phyloP scores from a whole-genome alignment of 2,797 vertebrate genomes.

The Remorina albescens region DNA sequence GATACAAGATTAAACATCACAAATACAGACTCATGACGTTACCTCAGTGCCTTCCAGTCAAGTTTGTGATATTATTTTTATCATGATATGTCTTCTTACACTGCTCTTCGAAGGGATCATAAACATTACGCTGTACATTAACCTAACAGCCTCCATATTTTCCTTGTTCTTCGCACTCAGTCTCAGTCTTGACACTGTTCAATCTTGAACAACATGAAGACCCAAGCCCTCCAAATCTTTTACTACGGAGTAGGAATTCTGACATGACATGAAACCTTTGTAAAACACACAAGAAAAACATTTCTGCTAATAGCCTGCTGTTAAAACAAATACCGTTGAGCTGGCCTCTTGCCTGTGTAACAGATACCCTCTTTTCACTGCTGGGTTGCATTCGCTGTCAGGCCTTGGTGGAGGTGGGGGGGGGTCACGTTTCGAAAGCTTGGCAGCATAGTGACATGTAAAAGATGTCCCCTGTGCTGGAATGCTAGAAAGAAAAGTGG shows the following conservation, averaged over 20 bases:
- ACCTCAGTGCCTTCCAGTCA: too few relatives aligned
- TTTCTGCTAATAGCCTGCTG: conserved; percentile 47
- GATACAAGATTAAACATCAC: too few relatives aligned
- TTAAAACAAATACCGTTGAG: conserved; percentile 60
- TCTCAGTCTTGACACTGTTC: background rate
- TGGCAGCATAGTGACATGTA: conserved; percentile 66
- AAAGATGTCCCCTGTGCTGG: conserved; percentile 51
- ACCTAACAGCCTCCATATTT: background rate
- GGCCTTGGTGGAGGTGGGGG: conserved; percentile 10
- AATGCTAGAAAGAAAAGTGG: conserved; percentile 24
- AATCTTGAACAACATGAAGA: conserved; percentile 1
- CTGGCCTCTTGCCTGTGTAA: conserved; percentile 60
- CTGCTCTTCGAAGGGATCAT: background rate
- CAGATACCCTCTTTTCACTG: conserved; percentile 50
- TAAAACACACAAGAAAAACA: conserved; percentile 44
- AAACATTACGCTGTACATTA: background rate
- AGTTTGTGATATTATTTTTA: too few relatives aligned
- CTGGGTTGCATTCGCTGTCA: conserved; percentile 55
- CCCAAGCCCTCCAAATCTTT: conserved; percentile 15
- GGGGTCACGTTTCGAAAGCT: conserved; percentile 65
- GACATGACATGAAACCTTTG: conserved; percentile 28
- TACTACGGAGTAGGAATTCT: conserved; percentile 14
- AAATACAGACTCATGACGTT: too few relatives aligned
- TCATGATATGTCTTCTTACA: too few relatives aligned
- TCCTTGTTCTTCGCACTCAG: background rate